Conservation (phyloP, 2,888 invertebrate species). For the Pteria penguin region DNA sequence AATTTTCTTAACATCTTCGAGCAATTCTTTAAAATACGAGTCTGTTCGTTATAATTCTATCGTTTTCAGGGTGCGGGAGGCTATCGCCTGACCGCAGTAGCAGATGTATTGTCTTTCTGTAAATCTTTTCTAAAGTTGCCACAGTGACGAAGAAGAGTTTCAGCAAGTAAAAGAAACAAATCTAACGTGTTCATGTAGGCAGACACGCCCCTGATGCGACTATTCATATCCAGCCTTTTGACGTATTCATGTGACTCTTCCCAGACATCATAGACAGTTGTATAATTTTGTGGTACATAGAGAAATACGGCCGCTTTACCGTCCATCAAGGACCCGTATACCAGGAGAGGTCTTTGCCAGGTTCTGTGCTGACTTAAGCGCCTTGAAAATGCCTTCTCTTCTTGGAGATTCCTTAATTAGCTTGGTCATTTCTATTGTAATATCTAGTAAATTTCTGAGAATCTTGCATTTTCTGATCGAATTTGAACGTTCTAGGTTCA, state of each 20-base stretch:
- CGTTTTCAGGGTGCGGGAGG: background rate
- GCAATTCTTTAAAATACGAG: background rate
- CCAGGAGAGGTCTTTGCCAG: background rate
- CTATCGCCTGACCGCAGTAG: background rate
- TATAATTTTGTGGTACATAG: background rate
- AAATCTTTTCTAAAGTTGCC: background rate
- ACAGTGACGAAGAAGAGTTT: no score
- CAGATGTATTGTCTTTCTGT: background rate
- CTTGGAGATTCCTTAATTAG: background rate
- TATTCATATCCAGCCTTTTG: no score
- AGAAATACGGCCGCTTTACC: background rate
- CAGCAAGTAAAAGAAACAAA: no score
- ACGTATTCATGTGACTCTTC: background rate
- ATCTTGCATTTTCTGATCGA: no score
- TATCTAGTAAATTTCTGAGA: no score
- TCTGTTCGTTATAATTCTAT: background rate
- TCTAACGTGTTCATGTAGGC: no score
- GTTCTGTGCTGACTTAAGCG: background rate
- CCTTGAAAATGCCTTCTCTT: constrained; percentile 1
- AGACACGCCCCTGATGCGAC: no score
- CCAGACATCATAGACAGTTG: background rate
- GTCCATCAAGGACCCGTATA: constrained; percentile 1
- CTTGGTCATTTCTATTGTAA: background rate
- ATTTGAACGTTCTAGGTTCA: no score
- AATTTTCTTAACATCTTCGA: background rate